Percentiles rank a stretch among this genome's conserved stretches.
Evolutionary conservation across 1,140 invertebrate genomes (phyloP).

Genomic region (Ptiloglossa arizonensis): DNA sequence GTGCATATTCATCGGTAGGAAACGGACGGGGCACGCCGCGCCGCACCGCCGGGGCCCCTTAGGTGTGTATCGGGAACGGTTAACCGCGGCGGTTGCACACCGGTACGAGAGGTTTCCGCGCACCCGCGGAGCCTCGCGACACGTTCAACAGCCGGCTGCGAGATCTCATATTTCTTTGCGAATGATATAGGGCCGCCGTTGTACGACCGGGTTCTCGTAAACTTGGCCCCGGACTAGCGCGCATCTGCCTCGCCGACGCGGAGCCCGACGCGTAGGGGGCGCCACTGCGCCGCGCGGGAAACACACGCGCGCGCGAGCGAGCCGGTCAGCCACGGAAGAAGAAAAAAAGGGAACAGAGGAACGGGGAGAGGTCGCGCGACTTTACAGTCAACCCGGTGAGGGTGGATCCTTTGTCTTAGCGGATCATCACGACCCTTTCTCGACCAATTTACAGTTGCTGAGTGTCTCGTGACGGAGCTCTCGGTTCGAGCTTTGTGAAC

Average conservation of each 20-base stretch:
- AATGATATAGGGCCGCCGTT: conserved; percentile 78
- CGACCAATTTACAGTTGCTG: conserved; percentile 76
- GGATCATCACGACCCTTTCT: conserved; percentile 63
- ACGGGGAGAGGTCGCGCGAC: conserved; percentile 48
- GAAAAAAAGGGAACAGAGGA: conserved; percentile 23
- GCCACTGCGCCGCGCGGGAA: conserved; percentile 18
- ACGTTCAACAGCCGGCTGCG: conserved; percentile 46
- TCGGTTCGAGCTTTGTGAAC: too few species aligned
- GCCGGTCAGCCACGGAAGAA: not conserved
- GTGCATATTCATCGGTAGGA: conserved; percentile 45
- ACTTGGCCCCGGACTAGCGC: conserved; percentile 61
- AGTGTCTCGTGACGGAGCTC: conserved; percentile 50
- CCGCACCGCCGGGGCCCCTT: not conserved
- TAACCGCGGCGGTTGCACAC: conserved; percentile 43
- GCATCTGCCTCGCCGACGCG: conserved; percentile 68
- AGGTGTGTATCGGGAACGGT: conserved; percentile 24
- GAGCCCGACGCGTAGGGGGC: conserved; percentile 48
- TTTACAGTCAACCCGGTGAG: too few species aligned
- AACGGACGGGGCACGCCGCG: too few species aligned
- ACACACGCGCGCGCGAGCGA: conserved; percentile 14
- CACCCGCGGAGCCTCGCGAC: conserved; percentile 47
- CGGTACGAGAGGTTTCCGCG: conserved; percentile 36
- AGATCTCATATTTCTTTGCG: conserved; percentile 74
- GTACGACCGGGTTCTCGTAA: conserved; percentile 71
- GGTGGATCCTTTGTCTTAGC: conserved; percentile 71